These are phyloP conservation scores for Plectrocnemia conspersa DNA, from an alignment of 1,140 invertebrate genomes.

Conservation along the genomic window DNA sequence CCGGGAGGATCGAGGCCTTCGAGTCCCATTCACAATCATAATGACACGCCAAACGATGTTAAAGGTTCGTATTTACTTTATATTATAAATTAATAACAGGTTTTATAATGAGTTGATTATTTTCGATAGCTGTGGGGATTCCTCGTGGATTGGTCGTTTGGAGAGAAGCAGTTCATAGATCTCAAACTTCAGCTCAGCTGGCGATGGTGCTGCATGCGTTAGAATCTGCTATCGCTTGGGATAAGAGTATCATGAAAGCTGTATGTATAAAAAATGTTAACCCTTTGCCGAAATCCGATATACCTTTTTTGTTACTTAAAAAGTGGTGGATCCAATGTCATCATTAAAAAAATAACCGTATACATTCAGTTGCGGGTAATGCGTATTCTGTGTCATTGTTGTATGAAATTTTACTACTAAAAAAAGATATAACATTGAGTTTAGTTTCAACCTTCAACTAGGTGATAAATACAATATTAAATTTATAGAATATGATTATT, in stretches of 20 bases:
- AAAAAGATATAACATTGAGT: too few relatives aligned
- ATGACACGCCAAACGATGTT: background rate
- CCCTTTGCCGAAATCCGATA: background rate
- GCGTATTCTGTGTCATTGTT: too few relatives aligned
- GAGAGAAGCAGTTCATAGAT: conserved; percentile 79
- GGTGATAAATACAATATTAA: too few relatives aligned
- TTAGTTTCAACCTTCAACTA: too few relatives aligned
- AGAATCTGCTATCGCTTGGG: conserved; percentile 92
- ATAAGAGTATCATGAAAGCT: conserved; percentile 99
- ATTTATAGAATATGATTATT: too few relatives aligned
- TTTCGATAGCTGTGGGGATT: conserved; percentile 27
- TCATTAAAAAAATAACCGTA: too few relatives aligned
- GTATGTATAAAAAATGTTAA: conserved; percentile 57
- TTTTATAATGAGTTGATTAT: conserved; percentile 8
- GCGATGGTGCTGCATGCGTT: conserved; percentile 87
- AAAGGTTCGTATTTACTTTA: conserved; percentile 13
- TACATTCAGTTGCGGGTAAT: too few relatives aligned
- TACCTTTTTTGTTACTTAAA: too few relatives aligned
- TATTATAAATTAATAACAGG: background rate
- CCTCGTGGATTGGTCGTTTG: conserved; percentile 70
- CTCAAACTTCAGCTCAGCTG: conserved; percentile 82
- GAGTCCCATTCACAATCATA: conserved; percentile 16
- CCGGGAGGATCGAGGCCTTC: conserved; percentile 11
- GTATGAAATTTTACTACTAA: too few relatives aligned
- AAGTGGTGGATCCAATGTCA: too few relatives aligned